Evolutionary conservation across 37 sponge, comb jelly and placozoan genomes (phyloP).

Genomic region (Halichondria panicea): DNA sequence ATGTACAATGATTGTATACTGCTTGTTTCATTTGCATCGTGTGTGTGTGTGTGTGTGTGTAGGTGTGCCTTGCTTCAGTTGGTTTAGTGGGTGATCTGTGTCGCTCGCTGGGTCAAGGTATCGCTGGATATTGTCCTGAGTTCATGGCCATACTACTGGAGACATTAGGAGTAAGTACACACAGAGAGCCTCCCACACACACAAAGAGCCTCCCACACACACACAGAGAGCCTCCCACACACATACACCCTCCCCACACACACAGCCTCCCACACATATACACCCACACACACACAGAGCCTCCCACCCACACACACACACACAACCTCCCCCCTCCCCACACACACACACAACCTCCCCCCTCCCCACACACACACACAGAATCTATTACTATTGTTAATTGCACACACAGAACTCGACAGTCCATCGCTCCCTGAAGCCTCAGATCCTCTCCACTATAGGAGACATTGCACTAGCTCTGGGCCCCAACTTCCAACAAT

Average conservation of each 20-base stretch:
- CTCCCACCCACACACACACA: not conserved
- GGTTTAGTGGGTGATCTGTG: slow-evolving; percentile 97
- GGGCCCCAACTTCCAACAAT: slow-evolving; percentile 74
- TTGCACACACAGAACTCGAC: slow-evolving; percentile 59
- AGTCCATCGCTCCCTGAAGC: slow-evolving; percentile 84
- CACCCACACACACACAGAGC: slow-evolving; percentile 10
- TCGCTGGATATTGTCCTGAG: slow-evolving; percentile 60
- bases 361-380: too few relatives aligned
- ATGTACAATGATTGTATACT: too few relatives aligned
- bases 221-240: not conserved
- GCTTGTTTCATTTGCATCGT: not conserved
- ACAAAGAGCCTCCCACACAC: not conserved
- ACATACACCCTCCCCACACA: too few relatives aligned
- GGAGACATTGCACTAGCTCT: slow-evolving; percentile 96
- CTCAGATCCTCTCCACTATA: slow-evolving; percentile 85
- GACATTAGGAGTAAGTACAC: too few relatives aligned
- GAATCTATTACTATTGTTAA: not conserved
- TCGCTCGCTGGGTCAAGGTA: slow-evolving; percentile 56
- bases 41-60: not conserved
- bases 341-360: too few relatives aligned
- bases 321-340: too few relatives aligned
- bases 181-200: too few relatives aligned
- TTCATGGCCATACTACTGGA: slow-evolving; percentile 75
- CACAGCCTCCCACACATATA: too few relatives aligned
- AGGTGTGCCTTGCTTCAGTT: slow-evolving; percentile 95